Evolutionary conservation across 2,797 vertebrate species (phyloP).

Genomic region (Orestias chungarensis): DNA sequence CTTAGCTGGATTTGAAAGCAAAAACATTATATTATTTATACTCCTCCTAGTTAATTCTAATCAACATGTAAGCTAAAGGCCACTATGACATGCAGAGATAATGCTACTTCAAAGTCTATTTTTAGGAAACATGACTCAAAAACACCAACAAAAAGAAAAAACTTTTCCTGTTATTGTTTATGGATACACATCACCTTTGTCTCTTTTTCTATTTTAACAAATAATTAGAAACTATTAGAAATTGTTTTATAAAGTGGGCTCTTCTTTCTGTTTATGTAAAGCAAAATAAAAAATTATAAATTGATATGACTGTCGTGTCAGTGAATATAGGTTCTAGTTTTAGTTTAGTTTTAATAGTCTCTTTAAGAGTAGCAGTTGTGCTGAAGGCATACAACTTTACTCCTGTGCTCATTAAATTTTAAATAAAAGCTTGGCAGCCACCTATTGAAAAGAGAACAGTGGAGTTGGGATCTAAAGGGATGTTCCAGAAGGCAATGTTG

Average conservation of each 20-base stretch:
- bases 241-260: too few relatives aligned
- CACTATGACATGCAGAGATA: neutral
- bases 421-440: slow-evolving; percentile 37
- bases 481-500: slow-evolving; percentile 88
- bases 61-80: neutral
- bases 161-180: neutral
- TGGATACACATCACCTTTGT: neutral
- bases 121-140: neutral
- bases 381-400: neutral
- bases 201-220: neutral
- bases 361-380: neutral
- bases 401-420: neutral
- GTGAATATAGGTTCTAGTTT: neutral
- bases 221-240: too few relatives aligned
- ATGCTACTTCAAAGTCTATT: neutral
- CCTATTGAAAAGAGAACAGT: slow-evolving; percentile 77
- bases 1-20: neutral
- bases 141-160: neutral
- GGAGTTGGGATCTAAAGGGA: slow-evolving; percentile 67
- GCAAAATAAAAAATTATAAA: neutral
- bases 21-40: neutral
- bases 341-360: neutral
- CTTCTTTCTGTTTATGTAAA: neutral
- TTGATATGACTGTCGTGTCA: neutral
- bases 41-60: neutral